Conservation (phyloP, 2,888 invertebrate species). For the Meloe dianella region DNA sequence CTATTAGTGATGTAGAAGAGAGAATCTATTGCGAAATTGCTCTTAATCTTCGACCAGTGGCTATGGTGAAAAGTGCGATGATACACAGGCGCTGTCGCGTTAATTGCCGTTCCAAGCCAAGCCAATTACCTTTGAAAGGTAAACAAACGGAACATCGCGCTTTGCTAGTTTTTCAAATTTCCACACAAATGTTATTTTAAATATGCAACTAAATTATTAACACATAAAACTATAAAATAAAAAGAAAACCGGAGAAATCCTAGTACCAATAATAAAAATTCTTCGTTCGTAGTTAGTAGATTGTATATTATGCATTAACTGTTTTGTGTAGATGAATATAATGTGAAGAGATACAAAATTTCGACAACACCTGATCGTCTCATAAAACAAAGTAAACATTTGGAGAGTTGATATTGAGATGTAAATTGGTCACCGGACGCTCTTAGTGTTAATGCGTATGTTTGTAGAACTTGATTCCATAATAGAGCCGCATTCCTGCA, state of each 20-base stretch:
- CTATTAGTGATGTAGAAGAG: constrained; percentile 40
- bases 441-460: constrained; percentile 58
- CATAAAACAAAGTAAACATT: constrained; percentile 55
- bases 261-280: constrained; percentile 30
- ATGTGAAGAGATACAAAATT: constrained; percentile 39
- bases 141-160: constrained; percentile 23
- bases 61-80: constrained; percentile 49
- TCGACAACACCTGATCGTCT: constrained; percentile 46
- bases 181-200: not conserved
- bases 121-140: constrained; percentile 45
- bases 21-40: constrained; percentile 30
- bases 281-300: constrained; percentile 7
- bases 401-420: constrained; percentile 56
- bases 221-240: constrained; percentile 20
- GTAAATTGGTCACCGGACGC: constrained; percentile 57
- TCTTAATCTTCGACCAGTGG: constrained; percentile 48
- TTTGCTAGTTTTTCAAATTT: constrained; percentile 17
- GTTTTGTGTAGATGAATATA: not conserved
- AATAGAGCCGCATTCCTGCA: constrained; percentile 59
- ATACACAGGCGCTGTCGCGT: constrained; percentile 45
- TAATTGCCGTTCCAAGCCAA: constrained; percentile 48
- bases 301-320: not conserved
- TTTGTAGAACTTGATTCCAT: constrained; percentile 60
- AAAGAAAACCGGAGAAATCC: not conserved
- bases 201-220: constrained; percentile 23